A percentile compares a stretch with the other conserved stretches of the same genome.
These are phyloP conservation scores for Epistrophe grossulariae DNA, from an alignment of 2,888 invertebrate genomes.

Conservation along the genomic window DNA sequence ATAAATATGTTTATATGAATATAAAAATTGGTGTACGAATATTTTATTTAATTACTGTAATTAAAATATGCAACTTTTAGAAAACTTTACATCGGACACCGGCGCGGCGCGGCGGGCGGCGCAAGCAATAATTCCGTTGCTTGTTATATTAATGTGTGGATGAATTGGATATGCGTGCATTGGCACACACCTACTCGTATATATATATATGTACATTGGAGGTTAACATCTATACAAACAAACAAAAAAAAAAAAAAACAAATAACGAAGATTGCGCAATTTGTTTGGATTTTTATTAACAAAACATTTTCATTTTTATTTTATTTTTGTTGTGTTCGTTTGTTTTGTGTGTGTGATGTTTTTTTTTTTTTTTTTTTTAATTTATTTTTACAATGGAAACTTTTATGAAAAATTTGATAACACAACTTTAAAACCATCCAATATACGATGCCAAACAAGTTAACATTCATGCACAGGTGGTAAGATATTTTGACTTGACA, in stretches of 20 bases:
- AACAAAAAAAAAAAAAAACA: conserved; percentile 5
- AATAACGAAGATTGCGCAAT: conserved; percentile 66
- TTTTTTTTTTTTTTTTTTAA: conserved; percentile 16
- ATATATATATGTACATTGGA: conserved; percentile 40
- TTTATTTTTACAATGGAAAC: conserved; percentile 31
- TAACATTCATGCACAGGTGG: conserved; percentile 70
- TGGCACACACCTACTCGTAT: conserved; percentile 60
- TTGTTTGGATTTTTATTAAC: conserved; percentile 40
- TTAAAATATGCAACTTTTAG: conserved; percentile 24
- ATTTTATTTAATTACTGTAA: conserved; percentile 30
- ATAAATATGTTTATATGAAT: too few relatives aligned
- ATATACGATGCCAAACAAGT: conserved; percentile 53
- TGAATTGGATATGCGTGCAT: conserved; percentile 53
- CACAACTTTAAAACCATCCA: neutral
- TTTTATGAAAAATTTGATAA: conserved; percentile 57
- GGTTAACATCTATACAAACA: conserved; percentile 68
- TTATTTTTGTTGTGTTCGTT: conserved; percentile 28
- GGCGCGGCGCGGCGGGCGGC: too few relatives aligned
- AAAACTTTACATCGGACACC: conserved; percentile 14
- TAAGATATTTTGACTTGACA: conserved; percentile 9
- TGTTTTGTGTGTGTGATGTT: conserved; percentile 4
- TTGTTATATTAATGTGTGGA: conserved; percentile 22
- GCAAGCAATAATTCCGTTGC: conserved; percentile 3
- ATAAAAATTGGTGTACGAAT: neutral
- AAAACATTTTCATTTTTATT: conserved; percentile 15